Percentiles rank a stretch among this genome's conserved stretches.
phyloP scores from a whole-genome alignment of 2,113 vertebrate species.

The Shinisaurus crocodilurus region DNA sequence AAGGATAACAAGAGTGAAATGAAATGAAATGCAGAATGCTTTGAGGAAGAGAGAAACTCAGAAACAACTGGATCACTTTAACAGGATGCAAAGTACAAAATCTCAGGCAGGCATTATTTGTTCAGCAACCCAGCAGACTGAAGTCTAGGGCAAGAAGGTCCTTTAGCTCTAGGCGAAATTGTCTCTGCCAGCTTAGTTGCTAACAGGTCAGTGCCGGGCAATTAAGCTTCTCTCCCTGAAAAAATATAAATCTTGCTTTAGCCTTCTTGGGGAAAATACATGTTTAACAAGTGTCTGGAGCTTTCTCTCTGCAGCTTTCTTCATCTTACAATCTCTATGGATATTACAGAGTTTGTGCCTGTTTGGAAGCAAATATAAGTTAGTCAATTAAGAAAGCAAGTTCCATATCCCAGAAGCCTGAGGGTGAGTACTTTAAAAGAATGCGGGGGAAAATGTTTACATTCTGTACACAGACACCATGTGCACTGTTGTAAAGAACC shows the following conservation, averaged over 20 bases:
- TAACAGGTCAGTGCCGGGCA: constrained; percentile 3
- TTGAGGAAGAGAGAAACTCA: not conserved
- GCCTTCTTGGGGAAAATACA: constrained; percentile 2
- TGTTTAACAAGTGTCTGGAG: constrained; percentile 1
- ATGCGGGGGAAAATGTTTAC: not conserved
- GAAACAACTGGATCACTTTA: constrained; percentile 62
- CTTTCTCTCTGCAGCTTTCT: constrained; percentile 12
- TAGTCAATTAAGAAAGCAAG: not conserved
- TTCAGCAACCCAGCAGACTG: constrained; percentile 42
- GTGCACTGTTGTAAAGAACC: not conserved
- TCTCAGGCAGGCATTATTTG: constrained; percentile 45
- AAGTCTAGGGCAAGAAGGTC: constrained; percentile 47
- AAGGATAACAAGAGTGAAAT: constrained; percentile 49
- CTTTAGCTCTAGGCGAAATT: constrained; percentile 23
- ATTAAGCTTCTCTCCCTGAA: constrained; percentile 15
- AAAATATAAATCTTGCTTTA: constrained; percentile 11
- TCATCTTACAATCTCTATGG: not conserved
- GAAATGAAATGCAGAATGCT: not conserved
- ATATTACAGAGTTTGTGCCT: not conserved
- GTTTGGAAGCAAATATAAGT: not conserved
- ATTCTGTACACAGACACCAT: not conserved
- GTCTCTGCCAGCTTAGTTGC: constrained; percentile 1
- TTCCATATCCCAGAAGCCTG: not conserved
- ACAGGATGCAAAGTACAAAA: constrained; percentile 58
- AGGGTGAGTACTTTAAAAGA: not conserved